Percentiles rank a stretch among this genome's conserved stretches.
Conservation (phyloP, 92 coral and sea anemone genomes). For the Bergia sp. region DNA sequence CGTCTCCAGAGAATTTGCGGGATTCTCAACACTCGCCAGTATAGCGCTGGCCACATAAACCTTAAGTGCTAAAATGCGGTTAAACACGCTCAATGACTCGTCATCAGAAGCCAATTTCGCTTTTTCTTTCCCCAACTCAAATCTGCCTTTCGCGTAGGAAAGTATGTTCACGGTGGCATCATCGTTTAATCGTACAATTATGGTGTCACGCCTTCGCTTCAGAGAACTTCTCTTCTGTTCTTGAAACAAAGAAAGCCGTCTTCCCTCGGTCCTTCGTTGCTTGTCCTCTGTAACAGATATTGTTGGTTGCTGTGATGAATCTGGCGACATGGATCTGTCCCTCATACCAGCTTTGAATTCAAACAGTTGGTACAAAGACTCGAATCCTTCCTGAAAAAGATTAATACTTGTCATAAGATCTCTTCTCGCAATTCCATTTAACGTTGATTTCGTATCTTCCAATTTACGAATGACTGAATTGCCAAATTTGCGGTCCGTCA, state of each 20-base stretch:
- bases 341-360: not conserved
- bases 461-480: constrained; percentile 3
- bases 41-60: constrained; percentile 12
- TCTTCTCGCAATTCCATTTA: constrained; percentile 22
- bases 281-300: not conserved
- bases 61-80: constrained; percentile 37
- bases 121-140: constrained; percentile 18
- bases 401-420: constrained; percentile 16
- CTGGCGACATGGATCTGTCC: not conserved
- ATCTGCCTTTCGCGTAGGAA: constrained; percentile 16
- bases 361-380: constrained; percentile 3
- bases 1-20: not conserved
- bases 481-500: not conserved
- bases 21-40: constrained; percentile 8
- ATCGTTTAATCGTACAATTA: not conserved
- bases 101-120: constrained; percentile 18
- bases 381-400: constrained; percentile 29
- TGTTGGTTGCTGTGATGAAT: not conserved
- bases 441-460: not conserved
- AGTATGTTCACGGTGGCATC: not conserved
- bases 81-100: constrained; percentile 21
- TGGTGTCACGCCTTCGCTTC: not conserved
- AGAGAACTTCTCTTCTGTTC: not conserved
- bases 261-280: not conserved
- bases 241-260: not conserved